Conservation (phyloP, 2,113 vertebrate species). For the Pampusana beccarii region DNA sequence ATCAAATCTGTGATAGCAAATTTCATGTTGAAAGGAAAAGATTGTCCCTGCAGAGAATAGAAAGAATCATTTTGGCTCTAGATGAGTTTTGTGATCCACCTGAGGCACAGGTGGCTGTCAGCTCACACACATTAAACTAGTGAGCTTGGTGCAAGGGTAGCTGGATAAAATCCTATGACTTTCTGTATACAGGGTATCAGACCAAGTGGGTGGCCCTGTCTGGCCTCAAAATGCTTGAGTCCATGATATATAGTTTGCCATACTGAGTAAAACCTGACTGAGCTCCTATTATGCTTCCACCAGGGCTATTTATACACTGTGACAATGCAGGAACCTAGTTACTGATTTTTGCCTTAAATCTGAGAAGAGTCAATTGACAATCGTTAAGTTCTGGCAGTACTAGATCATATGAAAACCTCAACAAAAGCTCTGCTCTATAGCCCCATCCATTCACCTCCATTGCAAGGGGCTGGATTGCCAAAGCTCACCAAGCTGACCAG, state of each 20-base stretch:
- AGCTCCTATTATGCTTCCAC: slow-evolving; percentile 18
- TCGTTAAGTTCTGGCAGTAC: background rate
- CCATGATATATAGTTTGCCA: background rate
- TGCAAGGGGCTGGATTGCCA: background rate
- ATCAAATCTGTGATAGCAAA: slow-evolving; percentile 15
- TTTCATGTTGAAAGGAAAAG: background rate
- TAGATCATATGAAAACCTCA: background rate
- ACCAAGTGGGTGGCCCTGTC: background rate
- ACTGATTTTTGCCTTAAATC: slow-evolving; percentile 35
- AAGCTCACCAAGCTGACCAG: background rate
- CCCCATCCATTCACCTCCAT: background rate
- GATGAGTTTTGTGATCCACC: background rate
- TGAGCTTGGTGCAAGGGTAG: background rate
- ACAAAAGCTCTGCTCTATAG: background rate
- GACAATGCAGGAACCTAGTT: slow-evolving; percentile 24
- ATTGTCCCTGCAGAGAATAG: background rate
- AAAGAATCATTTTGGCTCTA: slow-evolving; percentile 18
- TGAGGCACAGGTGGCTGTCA: background rate
- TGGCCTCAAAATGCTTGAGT: background rate
- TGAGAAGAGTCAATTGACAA: background rate
- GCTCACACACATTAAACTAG: background rate
- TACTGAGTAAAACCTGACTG: background rate
- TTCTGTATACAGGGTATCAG: background rate
- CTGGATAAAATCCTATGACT: background rate
- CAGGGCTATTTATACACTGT: slow-evolving; percentile 42